Evolutionary conservation across 2,888 invertebrate genomes (phyloP), one percentile per base, ranked within the genome.

Genomic region (Steromphala cineraria): DNA sequence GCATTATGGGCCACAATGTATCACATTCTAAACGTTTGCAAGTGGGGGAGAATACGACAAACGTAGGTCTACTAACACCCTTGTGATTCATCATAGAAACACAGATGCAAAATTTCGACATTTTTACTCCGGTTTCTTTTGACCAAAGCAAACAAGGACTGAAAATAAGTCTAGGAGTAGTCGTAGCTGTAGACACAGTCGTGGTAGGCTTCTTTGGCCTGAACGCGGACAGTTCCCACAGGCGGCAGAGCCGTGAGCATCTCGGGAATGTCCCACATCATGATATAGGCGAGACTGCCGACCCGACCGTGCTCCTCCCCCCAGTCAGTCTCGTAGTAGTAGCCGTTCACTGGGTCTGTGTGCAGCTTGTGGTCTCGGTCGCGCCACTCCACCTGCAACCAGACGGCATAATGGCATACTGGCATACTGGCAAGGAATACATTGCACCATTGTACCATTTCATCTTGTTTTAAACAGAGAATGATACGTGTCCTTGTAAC

Each of bases 291-390:
- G 15, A 91, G 84, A 17, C 89, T 87, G 0, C 86, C 82, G 15
- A 90, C 83, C 52, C 88, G 80, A 5, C 87, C 80, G 78, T 91
- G 87, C 46, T 85, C 76, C 5, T 62, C 62, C 0, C 91, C 91
- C 83, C 89, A 91, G 71, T 90, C 90, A 28, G 85, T 17, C 80
- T 90, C 90, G 79, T 88, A 90, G 75, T 90, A 91, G 80, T 91
- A 91, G 2, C 90, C 90, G 81, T 89, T 79, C 0, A 87, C 82
- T 15, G 81, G 53, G 55, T 75, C 81, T 0, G 46, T 67, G 28
- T 83, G 83, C 40, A 87, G 82, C 4, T 80, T 82, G 10, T 87
- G 87, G 17, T 85, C 82, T 2, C 78, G 79, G 67, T 84, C 82
- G 17, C 89, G 87, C 87, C 89, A 90, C 53, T 89, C 84, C 24